Base-by-base conservation (phyloP, 2,797 vertebrate genomes). In the Megalops cyprinoides region DNA sequence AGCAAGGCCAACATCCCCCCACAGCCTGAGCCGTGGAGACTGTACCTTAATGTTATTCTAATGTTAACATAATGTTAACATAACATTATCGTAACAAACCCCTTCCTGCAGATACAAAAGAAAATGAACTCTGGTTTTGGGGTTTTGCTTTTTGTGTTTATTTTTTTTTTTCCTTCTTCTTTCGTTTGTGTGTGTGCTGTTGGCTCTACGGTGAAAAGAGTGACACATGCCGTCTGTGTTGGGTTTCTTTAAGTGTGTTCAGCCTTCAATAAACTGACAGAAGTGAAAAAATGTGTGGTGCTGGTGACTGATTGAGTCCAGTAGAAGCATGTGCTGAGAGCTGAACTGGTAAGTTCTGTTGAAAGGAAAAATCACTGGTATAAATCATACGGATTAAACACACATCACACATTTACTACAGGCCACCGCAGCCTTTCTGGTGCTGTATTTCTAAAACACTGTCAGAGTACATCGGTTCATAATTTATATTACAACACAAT, bases 221-320 rank as follows among this genome's bases (percentile, higher is more conserved):
- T 67, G 15, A 39, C 15, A 42, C 37, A 31, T 69, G 65, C 15
- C 42, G 20, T 69, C 2, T 20, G 39, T 69, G 62, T 67, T 2
- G 34, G n/a, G 49, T 76, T 76, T 34, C 3, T 76, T 74, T 42
- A 53, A 55, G 42, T 74, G 74, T 53, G 25, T 34, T 34, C 31
- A 37, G n/a, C 8, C 49, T 55, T 76, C 28, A 76, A 76, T 51
- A 51, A 53, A 76, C n/a, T n/a, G n/a, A 69, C 34, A 14, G 3
- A n/a, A 76, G 46, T 23, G 31, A 55, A 28, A 76, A 25, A 76
- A 12, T 20, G 42, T n/a, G 31, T 62, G 34, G 1, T 42, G 37
- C 69, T n/a, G n/a, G n/a, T 9, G 2, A 14, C 9, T 69, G 65
- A 23, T 69, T 69, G 34, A 18, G 39, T 42, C 18, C 42, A n/a